These are phyloP conservation scores for Cylas formicarius DNA, from an alignment of 1,140 invertebrate genomes.

Conservation along the genomic window DNA sequence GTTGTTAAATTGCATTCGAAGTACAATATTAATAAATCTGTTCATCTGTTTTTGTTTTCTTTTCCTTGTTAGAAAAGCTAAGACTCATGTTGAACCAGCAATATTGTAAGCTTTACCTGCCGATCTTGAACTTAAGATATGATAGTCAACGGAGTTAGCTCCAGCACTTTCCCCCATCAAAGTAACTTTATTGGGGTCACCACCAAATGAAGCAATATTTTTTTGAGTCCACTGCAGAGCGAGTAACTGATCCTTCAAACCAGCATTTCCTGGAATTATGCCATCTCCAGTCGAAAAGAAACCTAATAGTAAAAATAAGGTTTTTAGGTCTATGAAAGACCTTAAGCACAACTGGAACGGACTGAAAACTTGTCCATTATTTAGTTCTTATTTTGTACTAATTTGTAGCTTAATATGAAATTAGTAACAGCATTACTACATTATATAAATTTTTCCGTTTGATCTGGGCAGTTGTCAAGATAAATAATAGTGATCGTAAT, in stretches of 20 bases:
- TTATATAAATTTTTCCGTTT: neutral
- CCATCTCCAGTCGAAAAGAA: slow-evolving; percentile 20
- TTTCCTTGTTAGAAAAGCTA: neutral
- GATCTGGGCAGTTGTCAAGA: neutral
- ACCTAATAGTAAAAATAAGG: slow-evolving; percentile 8
- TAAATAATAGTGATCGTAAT: neutral
- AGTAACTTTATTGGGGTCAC: slow-evolving; percentile 13
- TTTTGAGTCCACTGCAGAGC: slow-evolving; percentile 18
- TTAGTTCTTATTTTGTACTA: neutral
- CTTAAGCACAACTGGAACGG: neutral
- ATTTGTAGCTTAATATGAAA: neutral
- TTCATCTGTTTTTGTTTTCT: neutral
- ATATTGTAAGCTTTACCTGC: slow-evolving; percentile 6
- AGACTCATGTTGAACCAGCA: neutral
- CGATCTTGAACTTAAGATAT: slow-evolving; percentile 9
- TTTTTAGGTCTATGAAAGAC: neutral
- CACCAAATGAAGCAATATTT: slow-evolving; percentile 16
- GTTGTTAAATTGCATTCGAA: neutral
- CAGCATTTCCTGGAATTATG: slow-evolving; percentile 18
- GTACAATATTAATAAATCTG: neutral
- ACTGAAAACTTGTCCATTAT: slow-evolving; percentile 3
- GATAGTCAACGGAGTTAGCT: slow-evolving; percentile 14
- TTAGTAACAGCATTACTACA: too few relatives aligned
- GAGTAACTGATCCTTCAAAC: slow-evolving; percentile 15
- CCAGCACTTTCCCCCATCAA: slow-evolving; percentile 17